Conservation (phyloP, 92 coral and sea anemone species). For the Diadumene lineata region DNA sequence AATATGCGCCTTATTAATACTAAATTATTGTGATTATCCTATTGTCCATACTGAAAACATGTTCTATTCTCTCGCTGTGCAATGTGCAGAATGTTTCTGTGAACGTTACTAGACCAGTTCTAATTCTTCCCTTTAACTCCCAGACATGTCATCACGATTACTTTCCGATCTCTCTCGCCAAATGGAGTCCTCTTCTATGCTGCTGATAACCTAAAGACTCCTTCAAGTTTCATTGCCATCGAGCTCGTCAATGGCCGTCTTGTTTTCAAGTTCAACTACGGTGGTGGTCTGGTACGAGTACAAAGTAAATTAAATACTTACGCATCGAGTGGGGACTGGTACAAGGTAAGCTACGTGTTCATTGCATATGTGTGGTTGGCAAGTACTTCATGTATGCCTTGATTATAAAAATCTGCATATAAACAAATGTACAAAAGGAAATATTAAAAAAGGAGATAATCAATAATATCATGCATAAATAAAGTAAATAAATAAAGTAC, state of each 20-base stretch:
- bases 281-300: conserved; percentile 66
- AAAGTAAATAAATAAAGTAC: too few species aligned
- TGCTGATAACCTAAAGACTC: conserved; percentile 57
- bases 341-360: conserved; percentile 49
- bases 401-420: too few species aligned
- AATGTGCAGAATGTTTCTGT: not conserved
- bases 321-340: conserved; percentile 72
- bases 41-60: too few species aligned
- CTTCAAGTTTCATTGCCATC: conserved; percentile 64
- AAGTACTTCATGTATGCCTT: too few species aligned
- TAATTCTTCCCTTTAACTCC: too few species aligned
- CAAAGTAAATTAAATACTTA: conserved; percentile 54
- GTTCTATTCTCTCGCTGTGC: too few species aligned
- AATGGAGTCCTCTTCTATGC: conserved; percentile 82
- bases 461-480: too few species aligned
- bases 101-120: too few species aligned
- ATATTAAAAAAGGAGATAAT: too few species aligned
- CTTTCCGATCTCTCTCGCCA: conserved; percentile 89
- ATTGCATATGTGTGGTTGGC: not conserved
- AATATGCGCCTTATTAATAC: too few species aligned
- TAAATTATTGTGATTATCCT: too few species aligned
- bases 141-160: conserved; percentile 62
- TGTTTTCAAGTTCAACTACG: conserved; percentile 62
- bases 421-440: too few species aligned
- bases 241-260: conserved; percentile 74